Percentiles rank a stretch among this genome's conserved stretches.
These are phyloP conservation scores for Pararge aegeria DNA, from an alignment of 1,140 invertebrate species.

Conservation along the genomic window DNA sequence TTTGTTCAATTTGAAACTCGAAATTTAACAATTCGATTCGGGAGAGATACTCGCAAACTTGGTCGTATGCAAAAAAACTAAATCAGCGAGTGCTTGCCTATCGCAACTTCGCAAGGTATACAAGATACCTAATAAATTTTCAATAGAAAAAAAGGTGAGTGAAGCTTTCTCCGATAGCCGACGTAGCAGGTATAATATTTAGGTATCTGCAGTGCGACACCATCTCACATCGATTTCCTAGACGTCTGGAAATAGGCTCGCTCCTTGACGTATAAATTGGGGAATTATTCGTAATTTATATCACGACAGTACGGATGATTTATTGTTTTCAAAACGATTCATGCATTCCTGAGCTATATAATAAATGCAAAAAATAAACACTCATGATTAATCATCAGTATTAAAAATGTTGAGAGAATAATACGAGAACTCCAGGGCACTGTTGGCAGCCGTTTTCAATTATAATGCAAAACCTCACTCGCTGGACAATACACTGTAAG, in stretches of 20 bases:
- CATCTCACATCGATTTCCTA: slow-evolving; percentile 66
- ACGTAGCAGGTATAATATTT: slow-evolving; percentile 40
- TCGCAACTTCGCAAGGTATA: neutral
- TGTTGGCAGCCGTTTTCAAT: slow-evolving; percentile 29
- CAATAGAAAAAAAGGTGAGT: slow-evolving; percentile 42
- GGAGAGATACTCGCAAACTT: too few species aligned
- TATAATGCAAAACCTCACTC: slow-evolving; percentile 51
- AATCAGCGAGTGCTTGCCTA: slow-evolving; percentile 18
- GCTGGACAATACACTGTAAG: slow-evolving; percentile 55
- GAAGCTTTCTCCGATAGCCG: slow-evolving; percentile 47
- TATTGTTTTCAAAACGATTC: neutral
- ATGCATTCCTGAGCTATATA: too few species aligned
- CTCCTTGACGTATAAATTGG: slow-evolving; percentile 20
- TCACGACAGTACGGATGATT: neutral
- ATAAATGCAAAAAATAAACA: too few species aligned
- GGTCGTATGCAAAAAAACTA: neutral
- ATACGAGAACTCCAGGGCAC: slow-evolving; percentile 5
- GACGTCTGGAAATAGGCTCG: slow-evolving; percentile 41
- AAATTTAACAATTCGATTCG: too few species aligned
- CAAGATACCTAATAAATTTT: slow-evolving; percentile 29
- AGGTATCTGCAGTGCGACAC: slow-evolving; percentile 71
- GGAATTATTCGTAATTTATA: neutral
- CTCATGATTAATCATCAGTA: neutral
- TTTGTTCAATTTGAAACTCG: too few species aligned
- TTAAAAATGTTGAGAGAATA: slow-evolving; percentile 15